Evolutionary conservation across 2,888 invertebrate species (phyloP).

Genomic region (Drosophila limbata): DNA sequence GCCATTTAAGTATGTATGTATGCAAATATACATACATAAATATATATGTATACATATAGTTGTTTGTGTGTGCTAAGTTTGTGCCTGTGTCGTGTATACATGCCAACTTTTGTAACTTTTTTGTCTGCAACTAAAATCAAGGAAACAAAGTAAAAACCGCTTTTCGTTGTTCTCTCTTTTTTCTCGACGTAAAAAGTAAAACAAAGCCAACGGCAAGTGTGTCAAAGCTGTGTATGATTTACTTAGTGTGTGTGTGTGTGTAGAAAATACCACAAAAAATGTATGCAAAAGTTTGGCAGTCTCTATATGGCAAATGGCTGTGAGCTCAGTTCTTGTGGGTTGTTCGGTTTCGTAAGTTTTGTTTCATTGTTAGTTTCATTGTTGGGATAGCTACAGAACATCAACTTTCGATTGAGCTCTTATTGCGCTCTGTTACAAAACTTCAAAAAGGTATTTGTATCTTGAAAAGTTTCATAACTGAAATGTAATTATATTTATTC

Average conservation of each 20-base stretch:
- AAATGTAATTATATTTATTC: neutral
- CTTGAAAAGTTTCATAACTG: neutral
- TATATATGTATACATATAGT: conserved; percentile 15
- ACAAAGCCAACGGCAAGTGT: conserved; percentile 62
- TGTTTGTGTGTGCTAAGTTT: conserved; percentile 14
- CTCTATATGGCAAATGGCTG: conserved; percentile 10
- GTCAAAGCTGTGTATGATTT: conserved; percentile 47
- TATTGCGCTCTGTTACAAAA: neutral
- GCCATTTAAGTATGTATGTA: conserved; percentile 31
- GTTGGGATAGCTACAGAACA: conserved; percentile 6
- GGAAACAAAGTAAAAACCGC: conserved; percentile 69
- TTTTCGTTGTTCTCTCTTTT: conserved; percentile 38
- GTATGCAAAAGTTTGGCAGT: conserved; percentile 56
- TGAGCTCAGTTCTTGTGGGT: conserved; percentile 28
- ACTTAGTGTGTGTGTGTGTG: neutral
- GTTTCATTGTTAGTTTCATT: neutral
- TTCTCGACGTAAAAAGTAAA: conserved; percentile 14
- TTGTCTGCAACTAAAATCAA: conserved; percentile 69
- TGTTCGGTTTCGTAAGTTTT: conserved; percentile 38
- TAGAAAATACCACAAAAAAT: conserved; percentile 30
- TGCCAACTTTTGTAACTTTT: conserved; percentile 65
- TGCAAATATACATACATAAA: conserved; percentile 4
- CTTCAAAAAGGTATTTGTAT: neutral
- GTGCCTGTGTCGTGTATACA: conserved; percentile 60
- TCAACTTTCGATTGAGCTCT: neutral